phyloP scores from a whole-genome alignment of 1,140 invertebrate genomes.

The Drosophila chauvacae region DNA sequence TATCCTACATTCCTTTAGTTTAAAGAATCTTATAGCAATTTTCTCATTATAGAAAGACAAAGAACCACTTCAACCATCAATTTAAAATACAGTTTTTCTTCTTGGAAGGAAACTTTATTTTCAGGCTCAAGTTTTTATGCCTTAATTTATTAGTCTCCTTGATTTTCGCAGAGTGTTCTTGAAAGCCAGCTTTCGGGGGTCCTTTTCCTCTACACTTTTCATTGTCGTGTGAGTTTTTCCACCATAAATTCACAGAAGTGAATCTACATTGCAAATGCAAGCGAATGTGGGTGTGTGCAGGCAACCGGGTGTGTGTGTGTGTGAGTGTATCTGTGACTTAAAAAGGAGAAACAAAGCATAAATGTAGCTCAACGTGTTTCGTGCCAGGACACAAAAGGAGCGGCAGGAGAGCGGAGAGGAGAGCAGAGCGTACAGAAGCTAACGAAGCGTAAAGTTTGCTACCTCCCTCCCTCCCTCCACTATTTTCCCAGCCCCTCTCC shows the following conservation, averaged over 20 bases:
- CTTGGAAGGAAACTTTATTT: not conserved
- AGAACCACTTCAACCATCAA: not conserved
- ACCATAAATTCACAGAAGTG: conserved; percentile 75
- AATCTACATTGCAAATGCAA: conserved; percentile 82
- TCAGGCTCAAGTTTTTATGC: not conserved
- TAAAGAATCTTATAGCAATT: not conserved
- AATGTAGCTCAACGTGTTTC: conserved; percentile 74
- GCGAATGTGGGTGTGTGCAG: conserved; percentile 35
- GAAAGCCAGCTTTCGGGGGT: conserved; percentile 9
- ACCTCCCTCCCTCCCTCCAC: conserved; percentile 40
- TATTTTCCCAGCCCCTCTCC: conserved; percentile 1
- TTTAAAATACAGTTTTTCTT: not conserved
- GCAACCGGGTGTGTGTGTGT: not conserved
- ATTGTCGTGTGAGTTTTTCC: conserved; percentile 66
- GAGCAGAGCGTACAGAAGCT: conserved; percentile 60
- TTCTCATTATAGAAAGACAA: not conserved
- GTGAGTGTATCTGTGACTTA: conserved; percentile 19
- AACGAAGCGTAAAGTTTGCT: conserved; percentile 81
- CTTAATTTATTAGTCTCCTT: conserved; percentile 10
- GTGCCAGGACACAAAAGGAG: conserved; percentile 53
- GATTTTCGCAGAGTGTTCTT: conserved; percentile 25
- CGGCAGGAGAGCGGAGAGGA: conserved; percentile 3
- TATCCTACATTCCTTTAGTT: not conserved
- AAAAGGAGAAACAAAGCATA: conserved; percentile 72
- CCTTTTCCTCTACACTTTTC: conserved; percentile 11